Percentiles rank a stretch among this genome's conserved stretches.
Evolutionary conservation across 2,797 vertebrate species (phyloP).

Genomic region (Megaceryle alcyon): DNA sequence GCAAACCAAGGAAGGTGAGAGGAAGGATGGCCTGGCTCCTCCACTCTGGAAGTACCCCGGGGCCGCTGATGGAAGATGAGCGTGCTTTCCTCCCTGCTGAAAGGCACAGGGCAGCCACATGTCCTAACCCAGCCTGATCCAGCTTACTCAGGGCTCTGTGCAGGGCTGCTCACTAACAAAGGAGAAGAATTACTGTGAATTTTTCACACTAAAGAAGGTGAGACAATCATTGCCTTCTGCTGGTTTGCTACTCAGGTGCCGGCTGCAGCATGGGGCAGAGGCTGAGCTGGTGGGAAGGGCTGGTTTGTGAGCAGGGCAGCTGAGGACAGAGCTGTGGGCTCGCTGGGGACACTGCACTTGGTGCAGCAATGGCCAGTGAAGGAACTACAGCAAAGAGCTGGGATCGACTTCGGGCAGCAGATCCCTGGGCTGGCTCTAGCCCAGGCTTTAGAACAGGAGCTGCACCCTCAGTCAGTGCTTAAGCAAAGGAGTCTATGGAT

Average conservation of each 20-base stretch:
- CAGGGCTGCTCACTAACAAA: neutral
- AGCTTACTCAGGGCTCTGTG: neutral
- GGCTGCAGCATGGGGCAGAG: neutral
- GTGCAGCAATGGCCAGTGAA: fast-evolving
- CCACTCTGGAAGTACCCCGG: fast-evolving
- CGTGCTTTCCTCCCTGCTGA: fast-evolving
- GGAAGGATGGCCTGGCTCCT: neutral
- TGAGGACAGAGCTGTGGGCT: fast-evolving
- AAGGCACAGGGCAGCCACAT: neutral
- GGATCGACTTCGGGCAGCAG: neutral
- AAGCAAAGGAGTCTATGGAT: neutral
- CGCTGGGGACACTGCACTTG: fast-evolving
- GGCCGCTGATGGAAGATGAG: neutral
- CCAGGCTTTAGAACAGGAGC: neutral
- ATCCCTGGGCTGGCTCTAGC: neutral
- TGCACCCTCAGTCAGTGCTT: fast-evolving
- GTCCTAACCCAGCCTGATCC: neutral
- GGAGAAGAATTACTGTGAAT: neutral
- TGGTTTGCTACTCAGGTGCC: neutral
- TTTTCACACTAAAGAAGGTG: fast-evolving
- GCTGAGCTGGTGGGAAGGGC: neutral
- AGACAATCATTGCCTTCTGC: neutral
- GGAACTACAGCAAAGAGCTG: fast-evolving
- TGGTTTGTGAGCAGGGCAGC: neutral
- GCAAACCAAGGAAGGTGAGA: neutral